Base-by-base conservation (phyloP, 2,888 invertebrate species). In the Odontothrips loti region DNA sequence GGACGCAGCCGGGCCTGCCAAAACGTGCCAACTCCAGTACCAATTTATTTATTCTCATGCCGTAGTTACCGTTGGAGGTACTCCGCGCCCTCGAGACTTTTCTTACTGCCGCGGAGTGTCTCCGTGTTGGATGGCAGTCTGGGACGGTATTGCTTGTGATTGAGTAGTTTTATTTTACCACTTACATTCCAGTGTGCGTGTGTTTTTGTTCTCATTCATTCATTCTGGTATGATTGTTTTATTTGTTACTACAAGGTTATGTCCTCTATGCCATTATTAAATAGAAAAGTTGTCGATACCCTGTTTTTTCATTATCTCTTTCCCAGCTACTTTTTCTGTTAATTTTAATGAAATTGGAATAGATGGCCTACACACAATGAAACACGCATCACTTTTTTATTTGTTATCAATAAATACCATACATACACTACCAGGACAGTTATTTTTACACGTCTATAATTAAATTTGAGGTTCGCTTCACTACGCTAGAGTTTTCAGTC, bases 401-500 rank as follows among this genome's bases (percentile, higher is more conserved):
- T 27, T 27, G 11, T 27, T 75, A 75, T 75, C 23, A 75, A 75
- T 75, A 75, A 75, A 75, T 75, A 75, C 23, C 68, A 75, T 27
- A 75, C 68, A 75, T 23, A 9, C 23, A 75, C 27, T 27, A 27
- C 58, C 58, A 20, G 20, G 6, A 75, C n/a, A 75, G 9, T 23
- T 75, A 75, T 12, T 27, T 27, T 75, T 43, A 43, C 34, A 43
- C 6, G 9, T 12, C 68, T 27, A 68, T 23, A 27, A 27, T 23
- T 75, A 75, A 17, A 6, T n/a, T 58, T 27, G 12, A 68, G 9
- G 1, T 23, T 23, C 3, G 11, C 2, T 68, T 63, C 1, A 63
- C 23, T 27, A 75, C 68, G 27, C 12, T 75, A 75, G 17, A 51
- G 68, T 27, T 75, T 58, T 75, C 68, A 75, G 68, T 75, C 68